These are phyloP conservation scores for Congeria kusceri DNA, from an alignment of 2,888 invertebrate genomes.

Conservation along the genomic window DNA sequence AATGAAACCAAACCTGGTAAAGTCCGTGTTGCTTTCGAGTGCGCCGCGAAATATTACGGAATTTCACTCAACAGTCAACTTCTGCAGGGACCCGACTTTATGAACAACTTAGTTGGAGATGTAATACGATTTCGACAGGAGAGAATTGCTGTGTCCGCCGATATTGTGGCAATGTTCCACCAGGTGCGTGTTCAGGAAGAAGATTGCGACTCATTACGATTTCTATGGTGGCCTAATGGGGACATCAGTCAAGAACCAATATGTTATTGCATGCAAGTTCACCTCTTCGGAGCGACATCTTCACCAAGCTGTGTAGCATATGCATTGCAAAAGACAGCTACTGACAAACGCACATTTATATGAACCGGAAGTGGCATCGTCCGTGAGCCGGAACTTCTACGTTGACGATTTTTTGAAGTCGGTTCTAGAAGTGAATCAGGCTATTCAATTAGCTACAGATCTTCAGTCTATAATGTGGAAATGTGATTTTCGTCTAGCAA, in stretches of 20 bases:
- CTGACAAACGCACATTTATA: slow-evolving; percentile 26
- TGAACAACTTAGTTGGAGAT: slow-evolving; percentile 54
- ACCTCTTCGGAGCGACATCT: slow-evolving; percentile 57
- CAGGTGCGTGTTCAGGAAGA: slow-evolving; percentile 46
- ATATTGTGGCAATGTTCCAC: slow-evolving; percentile 64
- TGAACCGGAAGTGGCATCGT: slow-evolving; percentile 27
- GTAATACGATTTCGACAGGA: slow-evolving; percentile 52
- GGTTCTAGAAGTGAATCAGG: slow-evolving; percentile 19
- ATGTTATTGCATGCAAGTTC: slow-evolving; percentile 51
- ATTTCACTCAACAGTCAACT: slow-evolving; percentile 54
- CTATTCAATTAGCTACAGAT: slow-evolving; percentile 22
- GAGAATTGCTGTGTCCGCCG: slow-evolving; percentile 37
- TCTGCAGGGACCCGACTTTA: slow-evolving; percentile 58
- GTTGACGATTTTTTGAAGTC: slow-evolving; percentile 40
- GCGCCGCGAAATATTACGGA: slow-evolving; percentile 52
- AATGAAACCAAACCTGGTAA: slow-evolving; percentile 53
- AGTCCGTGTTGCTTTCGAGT: slow-evolving; percentile 52
- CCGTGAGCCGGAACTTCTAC: slow-evolving; percentile 41
- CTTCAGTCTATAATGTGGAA: slow-evolving; percentile 22
- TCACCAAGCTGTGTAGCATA: slow-evolving; percentile 51
- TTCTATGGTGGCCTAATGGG: slow-evolving; percentile 57
- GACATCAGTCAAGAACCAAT: slow-evolving; percentile 23
- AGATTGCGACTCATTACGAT: slow-evolving; percentile 43
- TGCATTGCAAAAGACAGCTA: slow-evolving; percentile 47
- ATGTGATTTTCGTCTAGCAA: slow-evolving; percentile 26